Percentiles rank a stretch among this genome's conserved stretches.
Conservation (phyloP, 2,113 vertebrate species). For the Mirounga angustirostris region DNA sequence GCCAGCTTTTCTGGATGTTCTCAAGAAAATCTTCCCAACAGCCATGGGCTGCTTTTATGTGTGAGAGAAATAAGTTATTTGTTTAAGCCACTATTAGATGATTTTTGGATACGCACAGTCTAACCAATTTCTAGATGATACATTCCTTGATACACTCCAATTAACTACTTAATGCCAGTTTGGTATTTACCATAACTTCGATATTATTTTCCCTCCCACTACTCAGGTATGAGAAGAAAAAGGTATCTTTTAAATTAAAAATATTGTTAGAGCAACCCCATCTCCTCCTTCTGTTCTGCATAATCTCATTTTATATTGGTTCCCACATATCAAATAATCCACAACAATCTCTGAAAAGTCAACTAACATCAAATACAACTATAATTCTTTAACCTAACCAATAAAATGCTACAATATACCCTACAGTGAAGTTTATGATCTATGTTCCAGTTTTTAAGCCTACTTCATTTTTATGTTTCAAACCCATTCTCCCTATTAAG, state of each 20-base stretch:
- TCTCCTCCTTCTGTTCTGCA: neutral
- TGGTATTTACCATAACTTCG: neutral
- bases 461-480: constrained; percentile 56
- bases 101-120: neutral
- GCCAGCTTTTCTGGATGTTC: neutral
- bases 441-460: constrained; percentile 55
- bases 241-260: neutral
- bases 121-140: neutral
- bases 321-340: neutral
- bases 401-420: neutral
- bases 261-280: neutral
- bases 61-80: neutral
- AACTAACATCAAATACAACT: neutral
- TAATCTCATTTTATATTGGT: neutral
- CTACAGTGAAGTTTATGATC: neutral
- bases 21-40: neutral
- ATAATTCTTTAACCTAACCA: neutral
- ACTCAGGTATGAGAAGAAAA: neutral
- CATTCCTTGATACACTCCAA: fast-evolving
- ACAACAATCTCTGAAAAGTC: neutral
- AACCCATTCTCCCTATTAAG: constrained; percentile 43
- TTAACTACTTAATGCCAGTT: neutral
- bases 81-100: neutral
- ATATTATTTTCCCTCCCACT: neutral
- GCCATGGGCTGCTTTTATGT: neutral